Evolutionary conservation across 1,140 invertebrate genomes (phyloP), one percentile per base, ranked within the genome.

Genomic region (Heliconius melpomene): DNA sequence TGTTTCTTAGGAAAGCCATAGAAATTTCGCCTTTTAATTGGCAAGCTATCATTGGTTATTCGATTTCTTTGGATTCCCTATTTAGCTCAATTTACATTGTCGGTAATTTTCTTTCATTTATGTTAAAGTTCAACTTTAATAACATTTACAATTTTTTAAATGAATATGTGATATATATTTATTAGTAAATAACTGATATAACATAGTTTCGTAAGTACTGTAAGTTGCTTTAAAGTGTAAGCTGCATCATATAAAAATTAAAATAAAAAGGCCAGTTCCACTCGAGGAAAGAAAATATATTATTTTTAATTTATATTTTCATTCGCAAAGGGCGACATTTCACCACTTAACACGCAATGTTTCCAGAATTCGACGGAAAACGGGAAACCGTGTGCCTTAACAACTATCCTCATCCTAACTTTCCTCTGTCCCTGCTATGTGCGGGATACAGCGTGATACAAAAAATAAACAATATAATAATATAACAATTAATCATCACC

Each of bases 1-100:
- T 66, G 60, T 23, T 66, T 66, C 57, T 66, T 66, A 26, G 23
- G 57, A 66, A 66, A 66, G 57, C 57, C 57, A 66, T 66, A 66
- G 57, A 66, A 66, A 66, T 66, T 66, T 66, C n/a, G 23, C 23
- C 8, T 66, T 16, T 66, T 66, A 66, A 66, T 66, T 66, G 57
- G 11, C 57, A 29, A 29, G 60, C 13, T 66, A 66, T 66, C 60
- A 66, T 66, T 16, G 60, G 60, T 29, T 26, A 29, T n/a, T 26
- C 23, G 26, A 66, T 16, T 66, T 23, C n/a, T 46, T 11, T 23
- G n/a, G n/a, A 23, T 11, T 26, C n/a, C 54, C n/a, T 3, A 60
- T 60, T 26, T n/a, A 60, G n/a, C 20, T 60, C 54, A 60, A 2
- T 60, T 60, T 60, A 26, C 20, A 60, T 60, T 60, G 7, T 60